These are phyloP conservation scores for Aphidius colemani DNA, from an alignment of 2,888 invertebrate genomes.

Conservation along the genomic window DNA sequence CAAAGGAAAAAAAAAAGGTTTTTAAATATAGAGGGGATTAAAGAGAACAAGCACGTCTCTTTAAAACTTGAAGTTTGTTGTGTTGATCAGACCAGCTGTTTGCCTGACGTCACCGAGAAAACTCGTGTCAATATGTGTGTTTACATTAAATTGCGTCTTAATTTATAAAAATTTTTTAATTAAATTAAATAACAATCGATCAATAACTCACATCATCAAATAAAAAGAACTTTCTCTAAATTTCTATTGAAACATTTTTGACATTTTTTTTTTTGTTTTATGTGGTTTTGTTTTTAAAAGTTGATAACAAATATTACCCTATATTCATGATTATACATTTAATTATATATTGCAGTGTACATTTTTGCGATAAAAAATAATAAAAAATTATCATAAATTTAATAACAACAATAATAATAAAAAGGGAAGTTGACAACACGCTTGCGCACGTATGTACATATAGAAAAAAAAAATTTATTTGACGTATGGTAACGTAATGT, in stretches of 20 bases:
- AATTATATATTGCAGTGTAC: too few species aligned
- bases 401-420: not conserved
- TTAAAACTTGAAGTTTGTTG: conserved; percentile 32
- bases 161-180: not conserved
- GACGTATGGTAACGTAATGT: too few species aligned
- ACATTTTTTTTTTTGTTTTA: too few species aligned
- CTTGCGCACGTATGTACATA: not conserved
- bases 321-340: too few species aligned
- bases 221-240: not conserved
- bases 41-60: conserved; percentile 26
- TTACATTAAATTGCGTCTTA: conserved; percentile 12
- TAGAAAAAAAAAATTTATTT: not conserved
- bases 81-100: conserved; percentile 28
- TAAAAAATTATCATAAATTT: not conserved
- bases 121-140: not conserved
- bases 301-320: too few species aligned
- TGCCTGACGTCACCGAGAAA: conserved; percentile 25
- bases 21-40: not conserved
- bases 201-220: too few species aligned
- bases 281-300: too few species aligned
- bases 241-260: not conserved
- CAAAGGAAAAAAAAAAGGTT: not conserved
- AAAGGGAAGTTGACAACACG: not conserved
- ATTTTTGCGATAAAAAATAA: not conserved
- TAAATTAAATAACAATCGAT: too few species aligned